Base-by-base conservation (phyloP, 2,113 vertebrate genomes). In the Oplegnathus fasciatus region DNA sequence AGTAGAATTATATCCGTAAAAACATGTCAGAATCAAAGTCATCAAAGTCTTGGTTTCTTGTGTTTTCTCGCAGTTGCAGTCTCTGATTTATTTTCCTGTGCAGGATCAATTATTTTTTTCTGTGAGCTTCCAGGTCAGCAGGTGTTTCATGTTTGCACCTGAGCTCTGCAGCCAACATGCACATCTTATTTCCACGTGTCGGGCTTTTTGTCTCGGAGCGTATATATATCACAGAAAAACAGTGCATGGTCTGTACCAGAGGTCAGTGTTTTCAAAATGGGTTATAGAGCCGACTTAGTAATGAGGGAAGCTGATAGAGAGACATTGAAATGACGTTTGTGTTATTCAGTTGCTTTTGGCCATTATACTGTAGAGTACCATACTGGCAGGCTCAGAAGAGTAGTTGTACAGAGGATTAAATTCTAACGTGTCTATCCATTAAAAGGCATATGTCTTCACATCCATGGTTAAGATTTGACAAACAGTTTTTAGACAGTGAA, bases 71-170 rank as follows among this genome's bases (percentile, higher is more conserved):
- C 40, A 9, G 57, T 52, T 0, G 1, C 44, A 40, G 34, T 74
- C 61, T 67, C 52, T 40, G 73, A 37, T 78, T 40, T 50, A 50
- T 26, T 30, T 73, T 73, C 52, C 37, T n/a, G 34, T 42, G 11
- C 26, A 64, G 26, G 17, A n/a, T 30, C 55, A 13, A 34, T 22
- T 68, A 22, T n/a, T 42, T 40, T 28, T 50, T 22, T 24, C 30
- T 22, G 3, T 22, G 46, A 26, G 32, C 48, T 64, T 30, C 8
- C 32, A 52, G 75, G n/a, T 66, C 32, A 54, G 46, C 61, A 54
- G 75, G 6, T 20, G 46, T 6, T 54, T 65, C 24, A 3, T 11
- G 48, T 52, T 75, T 62, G 8, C 58, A n/a, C 28, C 42, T 50
- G 74, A 64, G 60, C 60, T 37, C 28, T 64, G 44, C 22, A 34